Percentiles rank a stretch among this genome's conserved stretches.
phyloP scores from a whole-genome alignment of 2,888 invertebrate species.

The Ormyrus rosae region DNA sequence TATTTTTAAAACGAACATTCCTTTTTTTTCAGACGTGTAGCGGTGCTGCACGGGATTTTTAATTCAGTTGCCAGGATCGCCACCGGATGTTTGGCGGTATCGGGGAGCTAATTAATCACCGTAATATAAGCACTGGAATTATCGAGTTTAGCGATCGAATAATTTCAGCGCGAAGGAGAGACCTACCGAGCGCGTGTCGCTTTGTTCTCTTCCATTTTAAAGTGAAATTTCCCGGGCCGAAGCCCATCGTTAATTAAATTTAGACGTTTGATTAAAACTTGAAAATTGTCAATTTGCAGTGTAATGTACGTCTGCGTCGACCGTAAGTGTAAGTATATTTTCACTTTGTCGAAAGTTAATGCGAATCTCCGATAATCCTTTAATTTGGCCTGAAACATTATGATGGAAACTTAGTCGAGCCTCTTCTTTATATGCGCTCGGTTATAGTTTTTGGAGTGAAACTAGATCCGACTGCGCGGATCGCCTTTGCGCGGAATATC shows the following conservation, averaged over 20 bases:
- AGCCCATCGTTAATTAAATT: too few relatives aligned
- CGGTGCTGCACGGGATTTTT: background rate
- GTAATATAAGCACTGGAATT: too few relatives aligned
- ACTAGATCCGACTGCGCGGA: constrained; percentile 38
- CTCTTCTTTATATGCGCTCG: background rate
- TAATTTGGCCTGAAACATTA: constrained; percentile 31
- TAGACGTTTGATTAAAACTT: too few relatives aligned
- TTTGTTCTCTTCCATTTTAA: too few relatives aligned
- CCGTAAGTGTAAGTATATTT: background rate
- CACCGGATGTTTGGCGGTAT: too few relatives aligned
- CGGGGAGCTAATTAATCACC: too few relatives aligned
- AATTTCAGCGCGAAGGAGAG: too few relatives aligned
- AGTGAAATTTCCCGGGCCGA: too few relatives aligned
- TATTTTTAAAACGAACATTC: constrained; percentile 36
- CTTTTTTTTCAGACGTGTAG: background rate
- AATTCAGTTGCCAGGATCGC: too few relatives aligned
- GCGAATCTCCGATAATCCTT: constrained; percentile 20
- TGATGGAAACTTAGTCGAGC: constrained; percentile 30
- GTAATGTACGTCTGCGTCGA: background rate
- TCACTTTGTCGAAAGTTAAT: constrained; percentile 27
- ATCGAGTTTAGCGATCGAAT: too few relatives aligned
- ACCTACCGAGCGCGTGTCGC: too few relatives aligned
- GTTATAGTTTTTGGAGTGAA: constrained; percentile 38
- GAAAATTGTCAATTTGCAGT: too few relatives aligned
- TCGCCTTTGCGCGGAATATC: constrained; percentile 42